phyloP scores from a whole-genome alignment of 2,888 invertebrate species.

The Tortrix viridana region DNA sequence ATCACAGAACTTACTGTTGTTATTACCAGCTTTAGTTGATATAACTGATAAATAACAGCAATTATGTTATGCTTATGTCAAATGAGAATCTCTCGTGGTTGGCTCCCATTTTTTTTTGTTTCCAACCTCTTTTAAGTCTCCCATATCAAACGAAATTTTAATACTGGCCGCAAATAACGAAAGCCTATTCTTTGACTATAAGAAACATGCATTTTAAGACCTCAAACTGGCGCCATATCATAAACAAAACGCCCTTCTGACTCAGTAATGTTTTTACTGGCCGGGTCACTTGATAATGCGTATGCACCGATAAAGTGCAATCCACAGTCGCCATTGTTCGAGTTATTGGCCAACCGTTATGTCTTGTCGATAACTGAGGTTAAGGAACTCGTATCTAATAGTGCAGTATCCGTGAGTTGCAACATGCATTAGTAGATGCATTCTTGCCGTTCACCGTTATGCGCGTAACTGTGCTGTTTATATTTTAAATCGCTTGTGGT shows the following conservation, averaged over 20 bases:
- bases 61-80: too few species aligned
- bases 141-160: too few species aligned
- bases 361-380: conserved; percentile 49
- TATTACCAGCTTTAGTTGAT: too few species aligned
- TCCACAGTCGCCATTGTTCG: conserved; percentile 59
- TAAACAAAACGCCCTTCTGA: conserved; percentile 24
- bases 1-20: too few species aligned
- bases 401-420: conserved; percentile 54
- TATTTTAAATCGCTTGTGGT: too few species aligned
- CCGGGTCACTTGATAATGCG: conserved; percentile 74
- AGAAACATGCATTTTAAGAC: neutral
- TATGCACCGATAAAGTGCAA: conserved; percentile 69
- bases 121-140: too few species aligned
- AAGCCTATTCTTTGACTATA: neutral
- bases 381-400: conserved; percentile 50
- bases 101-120: too few species aligned
- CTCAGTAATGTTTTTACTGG: conserved; percentile 54
- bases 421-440: conserved; percentile 72
- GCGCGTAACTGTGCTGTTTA: neutral
- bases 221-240: neutral
- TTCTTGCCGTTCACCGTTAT: conserved; percentile 70
- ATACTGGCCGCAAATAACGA: too few species aligned
- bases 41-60: too few species aligned
- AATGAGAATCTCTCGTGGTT: too few species aligned
- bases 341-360: conserved; percentile 51